Conservation (phyloP, 2,888 invertebrate genomes). For the Tricholauxania praeusta region DNA sequence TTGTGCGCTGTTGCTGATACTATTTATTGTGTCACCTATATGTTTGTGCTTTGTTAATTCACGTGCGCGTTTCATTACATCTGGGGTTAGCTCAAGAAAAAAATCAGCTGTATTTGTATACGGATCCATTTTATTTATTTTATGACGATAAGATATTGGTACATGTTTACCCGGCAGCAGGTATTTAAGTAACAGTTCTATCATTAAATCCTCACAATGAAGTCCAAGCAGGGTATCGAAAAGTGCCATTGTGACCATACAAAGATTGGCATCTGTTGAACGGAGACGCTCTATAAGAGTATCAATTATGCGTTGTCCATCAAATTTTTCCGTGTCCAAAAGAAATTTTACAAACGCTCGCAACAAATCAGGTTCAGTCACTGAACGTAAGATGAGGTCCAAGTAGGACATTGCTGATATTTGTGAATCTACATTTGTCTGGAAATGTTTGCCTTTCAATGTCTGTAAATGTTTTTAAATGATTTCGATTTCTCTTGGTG, state of each 20-base stretch:
- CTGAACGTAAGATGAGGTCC: constrained; percentile 88
- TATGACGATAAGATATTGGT: constrained; percentile 78
- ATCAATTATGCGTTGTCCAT: constrained; percentile 85
- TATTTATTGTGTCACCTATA: constrained; percentile 51
- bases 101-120: constrained; percentile 81
- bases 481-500: constrained; percentile 50
- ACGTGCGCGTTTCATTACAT: constrained; percentile 65
- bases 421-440: constrained; percentile 90
- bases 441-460: constrained; percentile 72
- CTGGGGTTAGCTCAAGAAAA: constrained; percentile 80
- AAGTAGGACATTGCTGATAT: constrained; percentile 94
- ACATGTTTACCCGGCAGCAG: constrained; percentile 85
- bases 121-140: constrained; percentile 78
- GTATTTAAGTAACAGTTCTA: constrained; percentile 89
- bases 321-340: constrained; percentile 83
- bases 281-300: constrained; percentile 84
- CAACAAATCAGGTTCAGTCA: constrained; percentile 86
- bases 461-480: constrained; percentile 62
- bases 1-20: constrained; percentile 7
- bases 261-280: constrained; percentile 80
- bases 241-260: constrained; percentile 88
- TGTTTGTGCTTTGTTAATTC: constrained; percentile 63
- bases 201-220: constrained; percentile 96
- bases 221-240: constrained; percentile 91
- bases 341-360: constrained; percentile 88